Conservation (phyloP, 2,797 vertebrate genomes). For the Eidolon dupreanum region DNA sequence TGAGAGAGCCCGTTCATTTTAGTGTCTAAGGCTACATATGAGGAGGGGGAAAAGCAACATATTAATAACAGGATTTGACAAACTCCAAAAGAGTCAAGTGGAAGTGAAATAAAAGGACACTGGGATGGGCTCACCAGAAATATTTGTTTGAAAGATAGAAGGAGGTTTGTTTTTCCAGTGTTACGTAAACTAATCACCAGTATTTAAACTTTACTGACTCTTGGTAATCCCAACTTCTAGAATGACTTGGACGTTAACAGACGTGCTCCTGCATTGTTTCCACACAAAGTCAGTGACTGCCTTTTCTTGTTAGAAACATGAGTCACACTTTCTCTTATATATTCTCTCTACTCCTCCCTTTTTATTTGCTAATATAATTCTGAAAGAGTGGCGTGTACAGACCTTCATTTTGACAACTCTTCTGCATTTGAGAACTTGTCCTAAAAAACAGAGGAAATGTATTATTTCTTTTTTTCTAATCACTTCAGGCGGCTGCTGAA, state of each 20-base stretch:
- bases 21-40: neutral
- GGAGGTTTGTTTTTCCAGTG: conserved; percentile 69
- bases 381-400: conserved; percentile 19
- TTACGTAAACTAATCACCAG: conserved; percentile 77
- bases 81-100: conserved; percentile 49
- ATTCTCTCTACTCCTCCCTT: conserved; percentile 54
- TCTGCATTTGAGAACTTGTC: conserved; percentile 29
- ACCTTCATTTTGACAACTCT: conserved; percentile 54
- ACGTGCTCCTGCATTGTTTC: conserved; percentile 63
- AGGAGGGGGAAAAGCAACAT: neutral
- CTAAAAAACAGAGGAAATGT: neutral
- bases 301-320: conserved; percentile 76
- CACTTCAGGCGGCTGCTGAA: neutral
- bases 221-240: conserved; percentile 71
- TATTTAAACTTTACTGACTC: conserved; percentile 74
- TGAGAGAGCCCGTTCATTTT: neutral
- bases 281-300: conserved; percentile 55
- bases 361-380: conserved; percentile 63
- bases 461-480: neutral
- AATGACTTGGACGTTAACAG: conserved; percentile 65
- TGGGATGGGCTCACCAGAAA: conserved; percentile 66
- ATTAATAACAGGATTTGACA: conserved; percentile 51
- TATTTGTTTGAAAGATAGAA: conserved; percentile 72
- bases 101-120: conserved; percentile 61
- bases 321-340: conserved; percentile 69